Conservation (phyloP, 2,797 vertebrate species). For the Chromobotia macracanthus region DNA sequence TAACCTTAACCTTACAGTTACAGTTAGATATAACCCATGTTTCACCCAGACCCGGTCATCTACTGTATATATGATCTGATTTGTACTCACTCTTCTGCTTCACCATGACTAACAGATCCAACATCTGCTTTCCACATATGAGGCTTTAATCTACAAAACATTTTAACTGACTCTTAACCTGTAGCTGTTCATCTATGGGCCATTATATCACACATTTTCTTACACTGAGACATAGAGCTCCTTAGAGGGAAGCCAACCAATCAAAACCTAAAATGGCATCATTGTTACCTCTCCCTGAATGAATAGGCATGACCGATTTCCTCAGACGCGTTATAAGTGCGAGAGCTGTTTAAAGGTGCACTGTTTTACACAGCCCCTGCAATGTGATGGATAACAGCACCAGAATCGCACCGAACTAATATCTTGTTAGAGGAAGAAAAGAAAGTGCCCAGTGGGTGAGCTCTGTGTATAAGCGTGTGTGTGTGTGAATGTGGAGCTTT, state of each 20-base stretch:
- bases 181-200: constrained; percentile 33
- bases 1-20: too few relatives aligned
- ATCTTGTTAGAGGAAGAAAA: constrained; percentile 95
- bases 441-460: constrained; percentile 52
- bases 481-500: constrained; percentile 76
- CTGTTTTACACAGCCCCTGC: constrained; percentile 86
- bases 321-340: constrained; percentile 81
- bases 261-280: constrained; percentile 75
- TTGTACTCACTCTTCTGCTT: too few relatives aligned
- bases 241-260: constrained; percentile 17
- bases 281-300: constrained; percentile 85
- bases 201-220: constrained; percentile 18
- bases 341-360: constrained; percentile 71
- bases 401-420: constrained; percentile 80
- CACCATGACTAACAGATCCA: background rate
- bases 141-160: constrained; percentile 20
- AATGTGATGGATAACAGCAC: constrained; percentile 87
- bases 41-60: constrained; percentile 2
- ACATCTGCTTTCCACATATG: background rate
- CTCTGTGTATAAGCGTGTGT: constrained; percentile 14
- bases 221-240: constrained; percentile 36
- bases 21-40: background rate
- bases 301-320: constrained; percentile 86
- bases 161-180: constrained; percentile 30
- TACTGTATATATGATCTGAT: background rate